Conservation (phyloP, 2,113 vertebrate genomes). For the Oceanodroma tethys region DNA sequence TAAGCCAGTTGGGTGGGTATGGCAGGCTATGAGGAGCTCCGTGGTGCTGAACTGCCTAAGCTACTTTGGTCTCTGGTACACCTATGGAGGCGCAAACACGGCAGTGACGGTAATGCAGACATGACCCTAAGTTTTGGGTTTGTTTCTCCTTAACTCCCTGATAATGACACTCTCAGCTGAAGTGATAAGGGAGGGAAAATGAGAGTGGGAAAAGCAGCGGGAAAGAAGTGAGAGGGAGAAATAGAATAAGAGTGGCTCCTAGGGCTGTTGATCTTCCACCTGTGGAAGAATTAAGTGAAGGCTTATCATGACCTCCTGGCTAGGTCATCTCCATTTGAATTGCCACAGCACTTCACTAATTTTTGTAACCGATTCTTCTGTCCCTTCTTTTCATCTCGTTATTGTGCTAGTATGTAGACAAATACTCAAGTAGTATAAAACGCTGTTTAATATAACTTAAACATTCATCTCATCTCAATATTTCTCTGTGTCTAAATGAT, state of each 20-base stretch:
- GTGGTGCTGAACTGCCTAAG: background rate
- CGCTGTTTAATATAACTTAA: background rate
- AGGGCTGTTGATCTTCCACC: background rate
- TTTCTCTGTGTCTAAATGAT: background rate
- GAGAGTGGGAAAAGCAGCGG: background rate
- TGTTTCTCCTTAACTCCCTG: background rate
- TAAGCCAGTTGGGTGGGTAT: background rate
- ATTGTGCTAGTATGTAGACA: background rate
- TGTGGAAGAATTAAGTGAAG: background rate
- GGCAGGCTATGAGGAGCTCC: background rate
- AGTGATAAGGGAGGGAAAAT: background rate
- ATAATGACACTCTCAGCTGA: background rate
- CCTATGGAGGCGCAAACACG: background rate
- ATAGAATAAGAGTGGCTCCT: background rate
- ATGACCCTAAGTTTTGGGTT: accelerated
- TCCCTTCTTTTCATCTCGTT: background rate
- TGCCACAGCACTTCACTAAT: background rate
- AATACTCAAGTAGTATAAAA: background rate
- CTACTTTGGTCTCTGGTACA: background rate
- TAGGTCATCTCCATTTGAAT: background rate
- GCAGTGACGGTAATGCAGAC: background rate
- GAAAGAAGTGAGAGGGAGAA: background rate
- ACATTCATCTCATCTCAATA: background rate
- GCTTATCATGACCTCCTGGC: background rate
- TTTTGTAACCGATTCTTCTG: background rate